phyloP scores from a whole-genome alignment of 2,113 vertebrate genomes.

The Hypomesus transpacificus region DNA sequence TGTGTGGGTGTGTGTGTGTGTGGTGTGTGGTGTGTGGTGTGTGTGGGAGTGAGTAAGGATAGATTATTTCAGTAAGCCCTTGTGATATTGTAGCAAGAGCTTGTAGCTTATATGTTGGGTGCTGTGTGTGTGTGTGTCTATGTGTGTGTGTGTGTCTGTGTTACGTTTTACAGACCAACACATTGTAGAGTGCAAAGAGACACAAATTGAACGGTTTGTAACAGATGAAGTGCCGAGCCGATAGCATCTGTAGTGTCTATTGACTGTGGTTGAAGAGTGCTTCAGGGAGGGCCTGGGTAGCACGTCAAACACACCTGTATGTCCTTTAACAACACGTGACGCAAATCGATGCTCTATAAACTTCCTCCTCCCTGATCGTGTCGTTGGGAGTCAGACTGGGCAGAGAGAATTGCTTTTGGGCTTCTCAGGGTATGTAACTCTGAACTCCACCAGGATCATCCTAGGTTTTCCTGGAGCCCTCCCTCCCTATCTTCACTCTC shows the following conservation, averaged over 20 bases:
- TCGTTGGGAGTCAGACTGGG: too few relatives aligned
- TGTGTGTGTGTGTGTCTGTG: background rate
- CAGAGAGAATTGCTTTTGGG: too few relatives aligned
- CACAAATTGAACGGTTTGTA: slow-evolving; percentile 41
- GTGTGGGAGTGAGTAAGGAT: background rate
- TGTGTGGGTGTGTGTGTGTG: slow-evolving; percentile 1
- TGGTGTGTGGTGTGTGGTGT: background rate
- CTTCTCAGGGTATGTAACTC: too few relatives aligned
- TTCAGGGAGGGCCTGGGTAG: background rate
- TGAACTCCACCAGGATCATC: too few relatives aligned
- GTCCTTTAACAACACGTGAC: too few relatives aligned
- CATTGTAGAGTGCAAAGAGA: slow-evolving; percentile 21
- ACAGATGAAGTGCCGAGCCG: slow-evolving; percentile 41
- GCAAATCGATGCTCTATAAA: too few relatives aligned
- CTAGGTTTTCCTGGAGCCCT: background rate
- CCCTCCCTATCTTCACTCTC: background rate
- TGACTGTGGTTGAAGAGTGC: slow-evolving; percentile 21
- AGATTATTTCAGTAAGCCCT: background rate
- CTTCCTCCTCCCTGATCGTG: too few relatives aligned
- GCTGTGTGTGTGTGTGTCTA: background rate
- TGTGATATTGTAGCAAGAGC: background rate
- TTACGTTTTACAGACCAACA: background rate
- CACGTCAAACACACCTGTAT: too few relatives aligned
- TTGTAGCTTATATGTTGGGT: background rate
- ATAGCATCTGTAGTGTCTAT: slow-evolving; percentile 44